phyloP scores from a whole-genome alignment of 2,888 invertebrate genomes.

The Brachyptera putata region DNA sequence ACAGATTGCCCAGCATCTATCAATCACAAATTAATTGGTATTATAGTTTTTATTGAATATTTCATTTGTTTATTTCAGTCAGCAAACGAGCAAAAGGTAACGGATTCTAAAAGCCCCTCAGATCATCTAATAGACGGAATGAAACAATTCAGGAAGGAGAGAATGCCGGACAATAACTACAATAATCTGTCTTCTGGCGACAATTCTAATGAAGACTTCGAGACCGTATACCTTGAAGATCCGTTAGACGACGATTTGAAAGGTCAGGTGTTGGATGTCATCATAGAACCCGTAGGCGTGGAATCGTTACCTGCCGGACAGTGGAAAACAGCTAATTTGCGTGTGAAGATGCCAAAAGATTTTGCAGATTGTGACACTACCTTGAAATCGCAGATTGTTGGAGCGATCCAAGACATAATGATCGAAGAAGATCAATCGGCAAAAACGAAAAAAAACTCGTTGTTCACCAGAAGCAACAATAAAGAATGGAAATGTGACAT shows the following conservation, averaged over 20 bases:
- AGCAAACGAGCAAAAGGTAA: too few species aligned
- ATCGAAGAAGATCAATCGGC: constrained; percentile 6
- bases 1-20: too few species aligned
- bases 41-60: too few species aligned
- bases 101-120: too few species aligned
- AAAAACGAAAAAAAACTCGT: background rate
- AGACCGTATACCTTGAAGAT: background rate
- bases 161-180: too few species aligned
- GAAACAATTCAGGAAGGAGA: too few species aligned
- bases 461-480: background rate
- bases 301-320: background rate
- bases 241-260: background rate
- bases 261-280: background rate
- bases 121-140: too few species aligned
- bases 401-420: constrained; percentile 27
- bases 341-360: constrained; percentile 25
- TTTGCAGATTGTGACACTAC: constrained; percentile 23
- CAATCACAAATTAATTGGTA: too few species aligned
- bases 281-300: background rate
- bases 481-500: constrained; percentile 27
- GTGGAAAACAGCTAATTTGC: constrained; percentile 7
- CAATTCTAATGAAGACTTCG: background rate
- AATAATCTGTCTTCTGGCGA: too few species aligned
- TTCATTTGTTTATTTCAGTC: too few species aligned
- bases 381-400: constrained; percentile 27